Conservation (phyloP, 2,888 invertebrate genomes). For the Prosapia bicincta region DNA sequence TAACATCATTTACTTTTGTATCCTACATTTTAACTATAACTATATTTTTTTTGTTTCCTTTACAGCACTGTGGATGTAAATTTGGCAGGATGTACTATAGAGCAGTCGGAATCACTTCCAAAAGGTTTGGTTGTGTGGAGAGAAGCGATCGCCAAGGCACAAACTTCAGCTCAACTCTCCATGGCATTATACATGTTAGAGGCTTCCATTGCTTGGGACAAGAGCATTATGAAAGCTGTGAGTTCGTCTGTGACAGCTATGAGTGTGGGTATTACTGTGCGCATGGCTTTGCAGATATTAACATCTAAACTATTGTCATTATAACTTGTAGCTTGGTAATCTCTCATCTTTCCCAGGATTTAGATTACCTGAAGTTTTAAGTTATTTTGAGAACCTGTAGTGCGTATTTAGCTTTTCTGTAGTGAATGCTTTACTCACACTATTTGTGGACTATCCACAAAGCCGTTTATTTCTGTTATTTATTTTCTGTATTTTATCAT, state of each 20-base stretch:
- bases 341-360: not conserved
- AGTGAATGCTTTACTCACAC: too few species aligned
- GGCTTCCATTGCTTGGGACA: slow-evolving; percentile 95
- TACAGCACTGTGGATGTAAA: slow-evolving; percentile 59
- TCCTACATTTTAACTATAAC: not conserved
- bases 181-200: slow-evolving; percentile 88
- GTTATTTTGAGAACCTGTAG: not conserved
- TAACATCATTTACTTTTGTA: too few species aligned
- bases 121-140: slow-evolving; percentile 86
- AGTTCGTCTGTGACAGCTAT: slow-evolving; percentile 49
- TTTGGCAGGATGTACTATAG: slow-evolving; percentile 50
- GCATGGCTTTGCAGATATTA: slow-evolving; percentile 23
- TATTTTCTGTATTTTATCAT: too few species aligned
- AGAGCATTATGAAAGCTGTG: slow-evolving; percentile 99
- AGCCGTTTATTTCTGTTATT: too few species aligned
- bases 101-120: slow-evolving; percentile 56
- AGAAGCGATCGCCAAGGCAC: slow-evolving; percentile 77
- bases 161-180: slow-evolving; percentile 85
- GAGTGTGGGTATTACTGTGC: slow-evolving; percentile 29
- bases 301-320: not conserved
- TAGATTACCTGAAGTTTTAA: not conserved
- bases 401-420: not conserved
- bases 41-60: not conserved
- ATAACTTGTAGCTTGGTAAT: not conserved
- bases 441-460: too few species aligned